Evolutionary conservation across 2,888 invertebrate genomes (phyloP).

Genomic region (Caenorhabditis imperialis): DNA sequence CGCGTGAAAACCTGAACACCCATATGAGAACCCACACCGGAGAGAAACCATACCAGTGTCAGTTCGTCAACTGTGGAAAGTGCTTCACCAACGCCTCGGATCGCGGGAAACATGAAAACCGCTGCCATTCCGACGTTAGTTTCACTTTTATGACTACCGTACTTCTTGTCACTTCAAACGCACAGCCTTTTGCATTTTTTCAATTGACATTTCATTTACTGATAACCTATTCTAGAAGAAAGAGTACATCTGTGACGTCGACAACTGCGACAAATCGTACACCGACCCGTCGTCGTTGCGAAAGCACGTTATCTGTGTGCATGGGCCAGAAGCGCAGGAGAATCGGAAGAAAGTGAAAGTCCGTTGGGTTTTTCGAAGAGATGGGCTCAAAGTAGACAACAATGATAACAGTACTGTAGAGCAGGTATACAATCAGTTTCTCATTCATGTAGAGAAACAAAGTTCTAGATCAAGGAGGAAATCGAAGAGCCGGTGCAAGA

Average conservation of each 20-base stretch:
- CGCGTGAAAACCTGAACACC: conserved; percentile 91
- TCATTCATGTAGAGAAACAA: background rate
- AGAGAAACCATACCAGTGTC: conserved; percentile 84
- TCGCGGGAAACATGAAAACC: conserved; percentile 97
- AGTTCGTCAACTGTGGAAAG: conserved; percentile 96
- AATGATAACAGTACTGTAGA: background rate
- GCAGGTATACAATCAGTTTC: background rate
- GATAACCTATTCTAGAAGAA: conserved; percentile 84
- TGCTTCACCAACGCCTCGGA: conserved; percentile 99
- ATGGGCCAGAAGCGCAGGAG: conserved; percentile 97
- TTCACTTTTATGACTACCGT: conserved; percentile 10
- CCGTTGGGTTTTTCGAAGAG: conserved; percentile 11
- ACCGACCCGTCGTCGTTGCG: conserved; percentile 97
- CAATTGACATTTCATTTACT: background rate
- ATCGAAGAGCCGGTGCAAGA: too few species aligned
- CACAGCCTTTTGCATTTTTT: background rate
- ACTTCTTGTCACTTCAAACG: too few species aligned
- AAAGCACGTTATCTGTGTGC: conserved; percentile 98
- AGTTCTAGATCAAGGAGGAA: too few species aligned
- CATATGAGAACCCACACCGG: conserved; percentile 89
- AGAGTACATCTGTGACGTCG: conserved; percentile 97
- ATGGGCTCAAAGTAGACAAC: background rate
- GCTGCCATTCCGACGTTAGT: conserved; percentile 92
- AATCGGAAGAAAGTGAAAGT: conserved; percentile 88
- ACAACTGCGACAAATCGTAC: conserved; percentile 96